phyloP scores from a whole-genome alignment of 2,888 invertebrate genomes.

The Agonum fuliginosum region DNA sequence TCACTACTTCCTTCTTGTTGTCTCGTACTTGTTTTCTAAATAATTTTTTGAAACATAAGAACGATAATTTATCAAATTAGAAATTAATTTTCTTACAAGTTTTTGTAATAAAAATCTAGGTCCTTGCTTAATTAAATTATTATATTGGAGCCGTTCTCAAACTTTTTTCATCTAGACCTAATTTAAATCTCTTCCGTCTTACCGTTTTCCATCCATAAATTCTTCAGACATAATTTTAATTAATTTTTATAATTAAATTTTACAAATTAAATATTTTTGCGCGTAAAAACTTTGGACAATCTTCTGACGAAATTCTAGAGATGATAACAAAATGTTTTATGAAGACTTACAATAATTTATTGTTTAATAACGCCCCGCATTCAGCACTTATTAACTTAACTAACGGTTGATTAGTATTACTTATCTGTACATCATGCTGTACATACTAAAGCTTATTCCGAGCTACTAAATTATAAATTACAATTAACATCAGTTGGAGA shows the following conservation, averaged over 20 bases:
- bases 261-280: constrained; percentile 27
- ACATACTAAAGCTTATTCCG: no score
- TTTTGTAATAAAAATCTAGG: constrained; percentile 9
- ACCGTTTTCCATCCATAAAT: constrained; percentile 25
- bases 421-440: no score
- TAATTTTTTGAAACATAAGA: not conserved
- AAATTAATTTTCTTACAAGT: not conserved
- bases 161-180: constrained; percentile 25
- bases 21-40: not conserved
- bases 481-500: no score
- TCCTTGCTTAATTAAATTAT: constrained; percentile 27
- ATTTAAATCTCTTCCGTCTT: constrained; percentile 22
- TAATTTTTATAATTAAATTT: constrained; percentile 40
- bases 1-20: constrained; percentile 21
- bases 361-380: no score
- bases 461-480: no score
- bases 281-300: not conserved
- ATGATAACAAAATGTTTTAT: no score
- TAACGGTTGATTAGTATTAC: no score
- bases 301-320: not conserved
- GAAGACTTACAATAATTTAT: no score
- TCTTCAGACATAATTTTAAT: constrained; percentile 27
- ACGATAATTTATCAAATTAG: not conserved
- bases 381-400: no score
- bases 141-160: constrained; percentile 14